Evolutionary conservation across 2,888 invertebrate genomes (phyloP), one percentile per base, ranked within the genome.

Genomic region (Nebria salina): DNA sequence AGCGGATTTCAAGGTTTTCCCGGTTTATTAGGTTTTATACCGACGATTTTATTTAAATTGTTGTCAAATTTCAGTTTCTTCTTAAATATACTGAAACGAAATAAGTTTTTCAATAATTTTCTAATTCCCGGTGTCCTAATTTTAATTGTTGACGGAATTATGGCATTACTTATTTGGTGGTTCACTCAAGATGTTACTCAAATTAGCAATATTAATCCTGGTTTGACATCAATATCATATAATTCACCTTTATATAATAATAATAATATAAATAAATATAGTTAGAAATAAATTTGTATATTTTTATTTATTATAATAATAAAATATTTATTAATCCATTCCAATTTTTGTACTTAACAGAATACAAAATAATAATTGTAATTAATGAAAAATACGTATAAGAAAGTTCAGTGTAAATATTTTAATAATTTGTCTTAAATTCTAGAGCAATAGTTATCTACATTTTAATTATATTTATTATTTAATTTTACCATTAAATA

Each of bases 161-260:
- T 88, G 78, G 83, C 88, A 41, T 88, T 89, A 84, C 83, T 89
- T 76, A 85, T 88, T 34, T 89, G 88, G 87, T 89, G 87, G 87
- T 85, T 86, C 81, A 73, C 81, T 7, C 84, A 84, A 0, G 84
- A 85, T 75, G 85, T 83, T 20, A 70, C 66, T 41, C 70, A 75
- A 54, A 68, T 64, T 74, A 74, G 68, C n/a, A 68, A 34, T 70
- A 26, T 11, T 26, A 70, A 70, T 70, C 25, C 20, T 26, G 26
- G 34, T 70, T 20, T 34, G 70, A 1, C 73, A 73, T 26, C 42
- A 42, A 11, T 42, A 73, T 26, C 42, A 42, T 73, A 42, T 34
- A 73, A 73, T 68, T 68, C 20, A 73, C 43, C 73, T 34, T 34
- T 34, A 26, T 26, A 70, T 9, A 26, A 8, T 70, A 70, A 8